phyloP scores from a whole-genome alignment of 1,140 invertebrate species.

The Mactra quadrangularis region DNA sequence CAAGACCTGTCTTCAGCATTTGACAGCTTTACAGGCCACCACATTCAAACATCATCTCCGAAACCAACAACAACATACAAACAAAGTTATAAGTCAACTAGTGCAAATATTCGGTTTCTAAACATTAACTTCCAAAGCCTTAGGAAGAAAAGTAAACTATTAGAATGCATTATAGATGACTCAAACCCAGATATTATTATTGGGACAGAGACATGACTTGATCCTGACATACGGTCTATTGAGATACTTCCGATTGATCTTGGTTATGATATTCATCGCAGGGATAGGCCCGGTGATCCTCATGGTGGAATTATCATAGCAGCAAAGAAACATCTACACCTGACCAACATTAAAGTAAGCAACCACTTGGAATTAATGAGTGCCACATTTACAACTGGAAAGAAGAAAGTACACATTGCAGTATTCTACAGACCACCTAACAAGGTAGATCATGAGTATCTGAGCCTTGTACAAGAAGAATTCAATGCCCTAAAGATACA shows the following conservation, averaged over 20 bases:
- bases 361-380: not conserved
- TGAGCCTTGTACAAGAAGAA: not conserved
- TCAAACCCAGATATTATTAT: constrained; percentile 1
- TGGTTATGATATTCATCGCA: constrained; percentile 1
- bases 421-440: not conserved
- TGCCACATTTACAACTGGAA: not conserved
- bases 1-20: not conserved
- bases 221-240: not conserved
- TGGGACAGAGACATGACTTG: constrained; percentile 20
- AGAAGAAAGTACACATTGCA: not conserved
- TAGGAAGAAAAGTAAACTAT: not conserved
- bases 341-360: not conserved
- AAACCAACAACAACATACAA: not conserved
- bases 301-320: constrained; percentile 21
- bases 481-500: no score
- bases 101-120: not conserved
- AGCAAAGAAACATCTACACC: not conserved
- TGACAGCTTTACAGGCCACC: not conserved
- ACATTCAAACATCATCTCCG: constrained; percentile 22
- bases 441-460: not conserved
- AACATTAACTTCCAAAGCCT: constrained; percentile 24
- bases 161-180: not conserved
- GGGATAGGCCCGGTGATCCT: constrained; percentile 1
- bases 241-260: constrained; percentile 13
- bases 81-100: not conserved